Percentiles rank a stretch among this genome's conserved stretches.
Evolutionary conservation across 2,888 invertebrate species (phyloP).

Genomic region (Teinopalpus imperialis): DNA sequence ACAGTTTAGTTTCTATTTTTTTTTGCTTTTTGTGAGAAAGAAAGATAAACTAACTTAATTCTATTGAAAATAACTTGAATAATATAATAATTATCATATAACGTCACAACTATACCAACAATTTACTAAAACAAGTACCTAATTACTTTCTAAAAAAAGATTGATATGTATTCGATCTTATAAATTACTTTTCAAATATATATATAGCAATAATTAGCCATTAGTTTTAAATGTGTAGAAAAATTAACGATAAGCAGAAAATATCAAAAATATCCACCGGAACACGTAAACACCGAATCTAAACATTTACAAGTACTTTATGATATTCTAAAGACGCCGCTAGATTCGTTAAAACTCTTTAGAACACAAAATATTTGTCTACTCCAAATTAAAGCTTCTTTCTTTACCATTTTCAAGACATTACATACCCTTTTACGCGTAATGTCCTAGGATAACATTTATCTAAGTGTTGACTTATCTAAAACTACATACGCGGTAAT

Average conservation of each 20-base stretch:
- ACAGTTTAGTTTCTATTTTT: no score
- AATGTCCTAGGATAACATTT: constrained; percentile 50
- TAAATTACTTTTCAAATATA: constrained; percentile 17
- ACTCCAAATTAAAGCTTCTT: constrained; percentile 80
- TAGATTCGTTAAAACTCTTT: constrained; percentile 57
- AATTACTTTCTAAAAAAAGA: constrained; percentile 3
- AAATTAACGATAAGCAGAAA: constrained; percentile 13
- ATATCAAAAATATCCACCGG: constrained; percentile 18
- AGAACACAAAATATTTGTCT: constrained; percentile 74
- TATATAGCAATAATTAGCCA: constrained; percentile 8
- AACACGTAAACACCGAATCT: constrained; percentile 10
- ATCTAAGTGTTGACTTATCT: constrained; percentile 58
- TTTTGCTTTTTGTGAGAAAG: no score
- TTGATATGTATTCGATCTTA: constrained; percentile 23
- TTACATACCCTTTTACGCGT: constrained; percentile 44
- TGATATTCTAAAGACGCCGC: constrained; percentile 37
- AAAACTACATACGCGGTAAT: constrained; percentile 41
- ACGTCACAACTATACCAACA: constrained; percentile 17
- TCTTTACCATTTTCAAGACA: constrained; percentile 70
- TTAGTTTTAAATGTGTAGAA: not conserved
- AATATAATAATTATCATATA: no score
- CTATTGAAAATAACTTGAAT: no score
- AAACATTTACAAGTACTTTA: constrained; percentile 9
- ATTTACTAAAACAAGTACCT: constrained; percentile 21
- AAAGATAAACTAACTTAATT: no score